Percentiles rank a stretch among this genome's conserved stretches.
phyloP scores from a whole-genome alignment of 2,113 vertebrate genomes.

The Erpornis zantholeuca region DNA sequence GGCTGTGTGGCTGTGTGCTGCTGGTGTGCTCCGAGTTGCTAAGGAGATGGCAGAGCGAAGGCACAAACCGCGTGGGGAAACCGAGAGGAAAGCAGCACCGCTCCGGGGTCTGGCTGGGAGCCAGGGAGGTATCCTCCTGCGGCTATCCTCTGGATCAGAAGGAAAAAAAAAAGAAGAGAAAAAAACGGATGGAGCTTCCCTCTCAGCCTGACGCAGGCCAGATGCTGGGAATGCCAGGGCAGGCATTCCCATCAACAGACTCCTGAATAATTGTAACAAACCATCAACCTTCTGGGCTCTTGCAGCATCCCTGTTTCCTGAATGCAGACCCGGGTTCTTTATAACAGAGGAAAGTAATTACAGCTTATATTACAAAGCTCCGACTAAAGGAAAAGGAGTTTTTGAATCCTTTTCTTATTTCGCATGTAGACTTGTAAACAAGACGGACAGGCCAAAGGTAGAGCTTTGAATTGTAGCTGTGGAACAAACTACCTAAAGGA shows the following conservation, averaged over 20 bases:
- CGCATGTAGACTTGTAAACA: not conserved
- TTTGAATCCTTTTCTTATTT: not conserved
- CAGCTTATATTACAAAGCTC: not conserved
- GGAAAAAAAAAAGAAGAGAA: accelerated
- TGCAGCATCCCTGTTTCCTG: not conserved
- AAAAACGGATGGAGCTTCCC: not conserved
- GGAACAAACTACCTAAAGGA: not conserved
- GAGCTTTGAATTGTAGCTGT: not conserved
- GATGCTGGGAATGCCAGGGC: not conserved
- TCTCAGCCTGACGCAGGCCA: conserved; percentile 2
- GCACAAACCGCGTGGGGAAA: not conserved
- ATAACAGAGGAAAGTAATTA: not conserved
- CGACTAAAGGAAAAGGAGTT: not conserved
- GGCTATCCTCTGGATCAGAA: not conserved
- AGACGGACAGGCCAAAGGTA: not conserved
- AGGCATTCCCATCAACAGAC: not conserved
- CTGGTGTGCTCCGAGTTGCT: conserved; percentile 45
- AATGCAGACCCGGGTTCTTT: not conserved
- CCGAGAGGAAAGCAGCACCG: not conserved
- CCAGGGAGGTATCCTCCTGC: not conserved
- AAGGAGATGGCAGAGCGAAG: conserved; percentile 41
- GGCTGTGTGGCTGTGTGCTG: conserved; percentile 30
- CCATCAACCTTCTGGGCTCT: not conserved
- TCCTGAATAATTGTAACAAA: not conserved
- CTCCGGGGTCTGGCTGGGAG: not conserved